Evolutionary conservation across 1,140 invertebrate genomes (phyloP).

Genomic region (Drosophila melanica): DNA sequence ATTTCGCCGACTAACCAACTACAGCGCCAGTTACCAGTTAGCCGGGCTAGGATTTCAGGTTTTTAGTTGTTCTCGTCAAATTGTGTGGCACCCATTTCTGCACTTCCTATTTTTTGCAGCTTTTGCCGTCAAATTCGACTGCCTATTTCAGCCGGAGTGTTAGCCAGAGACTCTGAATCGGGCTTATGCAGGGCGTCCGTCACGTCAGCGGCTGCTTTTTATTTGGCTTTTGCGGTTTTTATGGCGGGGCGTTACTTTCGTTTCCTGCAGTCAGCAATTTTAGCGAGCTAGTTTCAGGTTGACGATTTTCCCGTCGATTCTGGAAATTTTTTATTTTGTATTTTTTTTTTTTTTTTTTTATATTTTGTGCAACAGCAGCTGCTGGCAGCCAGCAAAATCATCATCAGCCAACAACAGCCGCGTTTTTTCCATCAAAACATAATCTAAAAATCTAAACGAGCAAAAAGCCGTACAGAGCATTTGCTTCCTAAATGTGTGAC

Average conservation of each 20-base stretch:
- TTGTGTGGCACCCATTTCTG: conserved; percentile 15
- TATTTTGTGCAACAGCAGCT: conserved; percentile 27
- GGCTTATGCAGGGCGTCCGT: conserved; percentile 38
- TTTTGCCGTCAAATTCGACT: conserved; percentile 59
- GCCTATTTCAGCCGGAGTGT: conserved; percentile 36
- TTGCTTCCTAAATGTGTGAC: conserved; percentile 67
- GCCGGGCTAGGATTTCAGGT: conserved; percentile 30
- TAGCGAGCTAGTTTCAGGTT: conserved; percentile 50
- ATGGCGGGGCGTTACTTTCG: conserved; percentile 40
- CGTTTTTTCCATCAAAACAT: conserved; percentile 66
- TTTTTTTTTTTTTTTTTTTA: conserved; percentile 8
- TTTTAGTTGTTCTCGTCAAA: conserved; percentile 53
- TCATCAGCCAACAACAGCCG: conserved; percentile 41
- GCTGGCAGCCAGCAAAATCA: conserved; percentile 54
- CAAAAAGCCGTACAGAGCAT: conserved; percentile 34
- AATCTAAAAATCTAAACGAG: conserved; percentile 76
- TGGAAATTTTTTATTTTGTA: conserved; percentile 21
- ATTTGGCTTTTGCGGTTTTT: conserved; percentile 73
- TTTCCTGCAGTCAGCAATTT: conserved; percentile 59
- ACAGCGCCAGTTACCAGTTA: conserved; percentile 28
- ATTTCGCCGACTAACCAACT: conserved; percentile 72
- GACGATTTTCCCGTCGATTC: conserved; percentile 36
- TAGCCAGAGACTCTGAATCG: conserved; percentile 14
- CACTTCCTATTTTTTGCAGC: background rate
- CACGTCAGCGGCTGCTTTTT: conserved; percentile 66